phyloP scores from a whole-genome alignment of 2,888 invertebrate species.

The Diarsia brunnea region DNA sequence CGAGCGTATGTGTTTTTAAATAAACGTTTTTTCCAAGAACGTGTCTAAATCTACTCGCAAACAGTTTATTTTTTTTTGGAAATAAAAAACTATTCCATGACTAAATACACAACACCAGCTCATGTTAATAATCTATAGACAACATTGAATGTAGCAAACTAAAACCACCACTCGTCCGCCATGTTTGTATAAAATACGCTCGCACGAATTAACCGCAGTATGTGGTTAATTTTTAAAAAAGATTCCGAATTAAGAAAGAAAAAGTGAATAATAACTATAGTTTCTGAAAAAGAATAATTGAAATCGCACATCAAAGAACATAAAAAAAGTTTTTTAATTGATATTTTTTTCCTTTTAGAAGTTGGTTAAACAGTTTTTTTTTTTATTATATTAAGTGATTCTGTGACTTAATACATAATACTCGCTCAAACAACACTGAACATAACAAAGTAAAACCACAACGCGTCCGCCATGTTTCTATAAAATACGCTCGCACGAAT shows the following conservation, averaged over 20 bases:
- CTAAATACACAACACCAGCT: neutral
- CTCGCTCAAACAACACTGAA: neutral
- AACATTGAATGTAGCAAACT: neutral
- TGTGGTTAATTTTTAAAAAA: no score
- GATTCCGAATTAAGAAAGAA: no score
- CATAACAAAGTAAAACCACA: conserved; percentile 9
- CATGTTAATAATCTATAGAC: neutral
- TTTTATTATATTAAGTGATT: neutral
- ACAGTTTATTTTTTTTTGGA: no score
- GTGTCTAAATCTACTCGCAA: neutral
- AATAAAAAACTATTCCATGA: neutral
- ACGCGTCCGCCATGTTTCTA: conserved; percentile 16
- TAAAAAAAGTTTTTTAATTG: no score
- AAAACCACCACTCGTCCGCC: conserved; percentile 12
- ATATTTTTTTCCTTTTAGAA: no score
- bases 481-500: conserved; percentile 41
- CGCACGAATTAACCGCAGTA: conserved; percentile 27
- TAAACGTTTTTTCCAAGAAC: neutral
- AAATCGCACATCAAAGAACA: no score
- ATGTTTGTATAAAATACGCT: conserved; percentile 37
- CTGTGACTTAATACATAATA: neutral
- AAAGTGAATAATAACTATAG: no score
- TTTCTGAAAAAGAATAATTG: no score
- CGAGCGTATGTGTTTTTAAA: no score
- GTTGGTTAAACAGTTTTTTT: no score